These are phyloP conservation scores for Fabriciana adippe DNA, from an alignment of 2,888 invertebrate species.

Conservation along the genomic window DNA sequence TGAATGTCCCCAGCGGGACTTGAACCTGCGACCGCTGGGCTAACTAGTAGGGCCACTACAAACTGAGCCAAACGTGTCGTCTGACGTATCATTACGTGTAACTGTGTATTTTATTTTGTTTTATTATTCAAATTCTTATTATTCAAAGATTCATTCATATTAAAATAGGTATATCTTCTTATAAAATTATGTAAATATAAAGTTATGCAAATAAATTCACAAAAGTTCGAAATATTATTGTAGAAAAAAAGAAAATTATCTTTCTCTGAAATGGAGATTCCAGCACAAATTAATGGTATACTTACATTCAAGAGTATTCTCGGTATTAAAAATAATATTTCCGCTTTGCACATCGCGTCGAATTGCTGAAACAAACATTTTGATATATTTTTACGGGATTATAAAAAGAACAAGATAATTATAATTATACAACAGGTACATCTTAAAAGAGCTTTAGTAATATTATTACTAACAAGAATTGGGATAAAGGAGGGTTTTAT, in stretches of 20 bases:
- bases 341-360: conserved; percentile 89
- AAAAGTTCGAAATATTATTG: conserved; percentile 22
- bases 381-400: neutral
- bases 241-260: conserved; percentile 19
- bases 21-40: too few relatives aligned
- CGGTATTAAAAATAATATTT: conserved; percentile 88
- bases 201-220: conserved; percentile 25
- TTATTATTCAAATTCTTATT: neutral
- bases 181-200: neutral
- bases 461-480: too few relatives aligned
- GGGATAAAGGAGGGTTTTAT: too few relatives aligned
- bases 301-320: conserved; percentile 89
- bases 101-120: neutral
- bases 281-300: conserved; percentile 48
- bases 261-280: conserved; percentile 31
- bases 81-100: too few relatives aligned
- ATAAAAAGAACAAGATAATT: too few relatives aligned
- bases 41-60: too few relatives aligned
- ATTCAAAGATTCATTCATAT: neutral
- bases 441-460: too few relatives aligned
- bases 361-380: conserved; percentile 85
- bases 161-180: neutral
- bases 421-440: too few relatives aligned
- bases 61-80: too few relatives aligned
- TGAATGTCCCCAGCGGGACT: too few relatives aligned